phyloP scores from a whole-genome alignment of 2,113 vertebrate species.

The human (Homo sapiens) region DNA sequence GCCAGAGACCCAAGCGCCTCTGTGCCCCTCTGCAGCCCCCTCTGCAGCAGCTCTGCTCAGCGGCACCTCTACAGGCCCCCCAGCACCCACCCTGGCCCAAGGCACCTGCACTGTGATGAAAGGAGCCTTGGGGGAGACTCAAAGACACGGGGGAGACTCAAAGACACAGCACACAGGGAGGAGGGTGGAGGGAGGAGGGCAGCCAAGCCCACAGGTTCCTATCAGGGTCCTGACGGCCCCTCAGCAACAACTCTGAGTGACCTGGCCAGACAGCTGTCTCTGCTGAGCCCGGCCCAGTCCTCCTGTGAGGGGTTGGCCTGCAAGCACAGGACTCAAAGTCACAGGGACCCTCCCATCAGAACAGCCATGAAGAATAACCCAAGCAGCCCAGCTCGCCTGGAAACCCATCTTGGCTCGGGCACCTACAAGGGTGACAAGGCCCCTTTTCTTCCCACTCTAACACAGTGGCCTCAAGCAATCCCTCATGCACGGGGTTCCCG shows the following conservation, averaged over 20 bases:
- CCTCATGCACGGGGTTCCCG: rapidly evolving
- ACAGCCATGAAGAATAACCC: background rate
- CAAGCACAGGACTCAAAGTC: no score
- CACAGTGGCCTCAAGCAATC: rapidly evolving
- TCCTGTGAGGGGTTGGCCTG: no score
- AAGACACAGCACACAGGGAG: no score
- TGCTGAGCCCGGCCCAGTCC: background rate
- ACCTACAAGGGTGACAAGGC: rapidly evolving
- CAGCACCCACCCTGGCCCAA: background rate
- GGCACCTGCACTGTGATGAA: no score
- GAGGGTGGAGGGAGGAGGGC: background rate
- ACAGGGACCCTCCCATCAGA: background rate
- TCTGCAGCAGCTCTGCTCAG: background rate
- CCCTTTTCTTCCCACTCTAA: rapidly evolving
- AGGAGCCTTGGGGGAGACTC: background rate
- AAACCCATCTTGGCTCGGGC: background rate
- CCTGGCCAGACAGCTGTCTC: background rate
- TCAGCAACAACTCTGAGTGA: background rate
- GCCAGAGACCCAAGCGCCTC: rapidly evolving
- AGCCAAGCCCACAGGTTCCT: background rate
- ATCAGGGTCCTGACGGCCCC: background rate
- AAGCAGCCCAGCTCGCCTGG: rapidly evolving
- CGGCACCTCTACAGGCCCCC: background rate
- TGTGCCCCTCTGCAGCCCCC: background rate
- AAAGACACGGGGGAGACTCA: background rate